Percentiles rank a stretch among this genome's conserved stretches.
Conservation (phyloP, 2,113 vertebrate species). For the Arothron firmamentum region DNA sequence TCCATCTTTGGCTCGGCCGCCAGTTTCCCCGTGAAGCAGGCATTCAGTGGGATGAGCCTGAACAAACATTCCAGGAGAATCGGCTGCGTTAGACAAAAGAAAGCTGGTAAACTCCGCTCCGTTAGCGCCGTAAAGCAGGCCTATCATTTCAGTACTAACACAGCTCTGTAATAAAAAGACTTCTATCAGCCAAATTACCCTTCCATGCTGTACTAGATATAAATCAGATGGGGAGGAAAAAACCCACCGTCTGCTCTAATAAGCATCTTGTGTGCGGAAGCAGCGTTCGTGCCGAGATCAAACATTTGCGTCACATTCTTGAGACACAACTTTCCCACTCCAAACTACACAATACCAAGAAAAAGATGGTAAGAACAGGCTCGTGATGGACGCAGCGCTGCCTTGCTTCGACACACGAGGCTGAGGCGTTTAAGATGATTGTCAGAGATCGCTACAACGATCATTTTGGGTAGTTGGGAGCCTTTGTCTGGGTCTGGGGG, state of each 20-base stretch:
- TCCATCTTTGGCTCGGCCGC: slow-evolving; percentile 25
- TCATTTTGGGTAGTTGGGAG: slow-evolving; percentile 51
- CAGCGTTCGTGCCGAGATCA: slow-evolving; percentile 56
- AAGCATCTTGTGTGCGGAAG: slow-evolving; percentile 59
- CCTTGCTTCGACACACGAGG: slow-evolving; percentile 33
- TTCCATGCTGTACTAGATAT: slow-evolving; percentile 67
- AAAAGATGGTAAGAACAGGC: background rate
- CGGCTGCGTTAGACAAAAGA: slow-evolving; percentile 52
- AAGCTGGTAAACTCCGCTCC: slow-evolving; percentile 49
- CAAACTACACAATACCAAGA: slow-evolving; percentile 63
- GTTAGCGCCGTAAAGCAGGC: slow-evolving; percentile 49
- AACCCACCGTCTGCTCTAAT: slow-evolving; percentile 66
- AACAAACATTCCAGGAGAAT: slow-evolving; percentile 67
- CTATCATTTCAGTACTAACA: slow-evolving; percentile 67
- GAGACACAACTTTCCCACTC: slow-evolving; percentile 45
- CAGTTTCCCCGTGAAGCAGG: slow-evolving; percentile 55
- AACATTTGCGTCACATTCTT: slow-evolving; percentile 68
- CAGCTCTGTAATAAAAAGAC: slow-evolving; percentile 73
- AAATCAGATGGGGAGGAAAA: slow-evolving; percentile 70
- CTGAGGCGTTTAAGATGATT: slow-evolving; percentile 52
- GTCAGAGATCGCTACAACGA: slow-evolving; percentile 43
- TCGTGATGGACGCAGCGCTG: slow-evolving; percentile 12
- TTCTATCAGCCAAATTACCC: slow-evolving; percentile 66
- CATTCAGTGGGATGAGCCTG: slow-evolving; percentile 34
- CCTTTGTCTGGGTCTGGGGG: slow-evolving; percentile 48